Percentiles rank a stretch among this genome's conserved stretches.
These are phyloP conservation scores for Chrysodeixis includens DNA, from an alignment of 2,888 invertebrate species.

Conservation along the genomic window DNA sequence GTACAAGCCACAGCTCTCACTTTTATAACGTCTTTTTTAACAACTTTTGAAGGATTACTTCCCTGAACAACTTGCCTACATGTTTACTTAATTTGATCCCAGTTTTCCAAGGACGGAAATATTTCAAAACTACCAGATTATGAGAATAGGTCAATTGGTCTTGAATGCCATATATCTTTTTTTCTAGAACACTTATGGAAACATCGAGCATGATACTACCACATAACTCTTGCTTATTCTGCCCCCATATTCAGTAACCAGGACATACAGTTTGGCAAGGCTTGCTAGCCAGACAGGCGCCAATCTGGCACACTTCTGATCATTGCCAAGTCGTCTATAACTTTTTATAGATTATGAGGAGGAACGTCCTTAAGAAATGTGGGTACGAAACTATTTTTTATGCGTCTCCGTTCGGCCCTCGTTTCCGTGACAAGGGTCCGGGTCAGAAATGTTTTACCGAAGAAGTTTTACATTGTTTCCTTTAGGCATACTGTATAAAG, in stretches of 20 bases:
- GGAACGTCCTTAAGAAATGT: conserved; percentile 35
- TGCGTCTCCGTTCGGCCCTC: conserved; percentile 24
- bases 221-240: conserved; percentile 33
- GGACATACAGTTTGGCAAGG: conserved; percentile 71
- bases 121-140: no score
- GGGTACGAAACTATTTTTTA: conserved; percentile 48
- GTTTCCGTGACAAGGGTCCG: conserved; percentile 47
- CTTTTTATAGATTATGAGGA: conserved; percentile 56
- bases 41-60: no score
- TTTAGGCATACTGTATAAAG: conserved; percentile 11
- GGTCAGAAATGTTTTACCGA: conserved; percentile 39
- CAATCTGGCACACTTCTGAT: conserved; percentile 70
- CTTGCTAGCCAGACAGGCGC: conserved; percentile 70
- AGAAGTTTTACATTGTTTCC: conserved; percentile 46
- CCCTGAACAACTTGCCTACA: no score
- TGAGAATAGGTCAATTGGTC: background rate
- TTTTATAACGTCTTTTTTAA: no score
- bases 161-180: background rate
- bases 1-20: no score
- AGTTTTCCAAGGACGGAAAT: no score
- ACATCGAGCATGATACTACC: conserved; percentile 15
- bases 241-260: conserved; percentile 60
- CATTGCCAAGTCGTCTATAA: conserved; percentile 72
- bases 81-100: no score
- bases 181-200: conserved; percentile 1